Conservation (phyloP, 2,888 invertebrate species). For the Tholera decimalis region DNA sequence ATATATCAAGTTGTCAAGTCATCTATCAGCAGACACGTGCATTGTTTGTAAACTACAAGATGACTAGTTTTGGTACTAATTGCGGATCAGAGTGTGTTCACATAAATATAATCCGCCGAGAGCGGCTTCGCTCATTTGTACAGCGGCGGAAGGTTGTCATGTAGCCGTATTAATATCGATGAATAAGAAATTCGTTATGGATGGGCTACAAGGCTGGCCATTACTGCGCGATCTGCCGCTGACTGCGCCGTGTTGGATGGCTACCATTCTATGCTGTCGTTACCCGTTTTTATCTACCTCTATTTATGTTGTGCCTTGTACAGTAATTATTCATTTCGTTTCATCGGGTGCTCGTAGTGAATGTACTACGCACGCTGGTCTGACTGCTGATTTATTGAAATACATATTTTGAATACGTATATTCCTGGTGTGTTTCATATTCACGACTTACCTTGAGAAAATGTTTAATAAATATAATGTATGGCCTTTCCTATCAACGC, state of each 20-base stretch:
- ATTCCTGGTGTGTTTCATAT: conserved; percentile 55
- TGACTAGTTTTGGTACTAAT: conserved; percentile 81
- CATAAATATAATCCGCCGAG: conserved; percentile 89
- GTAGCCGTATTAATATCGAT: conserved; percentile 90
- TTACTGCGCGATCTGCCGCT: conserved; percentile 82
- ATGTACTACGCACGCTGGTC: conserved; percentile 63
- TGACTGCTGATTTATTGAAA: conserved; percentile 71
- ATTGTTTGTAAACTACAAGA: conserved; percentile 69
- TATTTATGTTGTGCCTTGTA: conserved; percentile 81
- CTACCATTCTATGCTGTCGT: conserved; percentile 84
- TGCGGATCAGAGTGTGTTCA: conserved; percentile 87
- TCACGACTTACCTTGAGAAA: conserved; percentile 59
- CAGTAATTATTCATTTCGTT: conserved; percentile 72
- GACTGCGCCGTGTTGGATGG: conserved; percentile 75
- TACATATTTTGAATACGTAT: conserved; percentile 65
- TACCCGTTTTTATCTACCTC: conserved; percentile 82
- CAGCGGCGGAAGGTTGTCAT: conserved; percentile 87
- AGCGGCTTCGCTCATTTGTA: conserved; percentile 89
- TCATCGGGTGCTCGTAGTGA: conserved; percentile 67
- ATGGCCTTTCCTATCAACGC: conserved; percentile 52
- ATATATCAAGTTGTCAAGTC: conserved; percentile 65
- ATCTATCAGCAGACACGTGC: conserved; percentile 67
- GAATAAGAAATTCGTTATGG: conserved; percentile 91
- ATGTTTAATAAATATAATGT: conserved; percentile 58
- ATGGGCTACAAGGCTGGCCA: conserved; percentile 88